Evolutionary conservation across 1,140 invertebrate species (phyloP).

Genomic region (Telenomus remus): DNA sequence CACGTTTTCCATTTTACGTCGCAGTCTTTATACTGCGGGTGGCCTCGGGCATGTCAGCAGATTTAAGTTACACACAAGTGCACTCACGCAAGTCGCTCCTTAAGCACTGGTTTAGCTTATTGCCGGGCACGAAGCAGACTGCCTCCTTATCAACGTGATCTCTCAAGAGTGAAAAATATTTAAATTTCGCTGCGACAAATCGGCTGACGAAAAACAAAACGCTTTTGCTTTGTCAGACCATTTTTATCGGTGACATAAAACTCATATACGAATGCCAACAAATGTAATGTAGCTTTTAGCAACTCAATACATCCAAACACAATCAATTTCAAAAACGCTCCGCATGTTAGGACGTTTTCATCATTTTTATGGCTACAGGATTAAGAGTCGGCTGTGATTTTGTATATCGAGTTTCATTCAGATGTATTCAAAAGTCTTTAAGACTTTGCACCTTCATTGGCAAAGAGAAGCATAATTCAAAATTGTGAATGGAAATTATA

Average conservation of each 20-base stretch:
- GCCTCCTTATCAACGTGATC: slow-evolving; percentile 68
- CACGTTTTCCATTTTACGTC: slow-evolving; percentile 46
- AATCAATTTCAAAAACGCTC: no score
- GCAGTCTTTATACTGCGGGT: slow-evolving; percentile 25
- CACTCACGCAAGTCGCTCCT: slow-evolving; percentile 37
- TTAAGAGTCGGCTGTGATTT: no score
- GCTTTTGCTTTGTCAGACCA: neutral
- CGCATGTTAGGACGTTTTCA: no score
- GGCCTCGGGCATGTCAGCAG: slow-evolving; percentile 50
- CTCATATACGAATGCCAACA: no score
- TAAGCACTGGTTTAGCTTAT: slow-evolving; percentile 64
- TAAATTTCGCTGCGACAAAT: slow-evolving; percentile 62
- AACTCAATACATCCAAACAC: no score
- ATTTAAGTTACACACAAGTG: slow-evolving; percentile 57
- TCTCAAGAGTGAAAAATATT: slow-evolving; percentile 71
- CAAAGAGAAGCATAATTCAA: no score
- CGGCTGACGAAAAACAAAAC: slow-evolving; percentile 35
- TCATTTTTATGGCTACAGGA: no score
- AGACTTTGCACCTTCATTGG: no score
- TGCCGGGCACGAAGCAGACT: slow-evolving; percentile 71
- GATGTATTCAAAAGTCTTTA: no score
- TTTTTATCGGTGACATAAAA: neutral
- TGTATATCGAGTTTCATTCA: no score
- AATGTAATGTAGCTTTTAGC: no score
- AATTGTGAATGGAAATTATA: no score